Evolutionary conservation across 1,140 invertebrate genomes (phyloP).

Genomic region (Drosophila pachea): DNA sequence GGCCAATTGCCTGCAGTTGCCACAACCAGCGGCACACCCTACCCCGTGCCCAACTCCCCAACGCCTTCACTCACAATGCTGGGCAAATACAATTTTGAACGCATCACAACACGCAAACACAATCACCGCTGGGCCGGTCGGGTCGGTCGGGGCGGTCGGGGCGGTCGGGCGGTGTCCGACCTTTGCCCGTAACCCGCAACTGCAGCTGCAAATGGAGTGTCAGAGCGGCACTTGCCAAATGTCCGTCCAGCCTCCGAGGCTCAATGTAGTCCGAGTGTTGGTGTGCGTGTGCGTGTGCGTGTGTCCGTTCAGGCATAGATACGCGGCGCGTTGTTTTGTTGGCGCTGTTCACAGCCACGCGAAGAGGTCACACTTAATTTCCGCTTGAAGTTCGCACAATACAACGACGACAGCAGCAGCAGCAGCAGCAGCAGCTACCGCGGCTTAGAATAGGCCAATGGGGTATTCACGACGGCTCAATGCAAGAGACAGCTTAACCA

Average conservation of each 20-base stretch:
- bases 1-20: conserved; percentile 44
- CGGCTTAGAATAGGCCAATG: neutral
- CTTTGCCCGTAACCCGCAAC: conserved; percentile 18
- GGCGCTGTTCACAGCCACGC: conserved; percentile 54
- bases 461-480: neutral
- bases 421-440: too few relatives aligned
- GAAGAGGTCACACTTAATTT: conserved; percentile 77
- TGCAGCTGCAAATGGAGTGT: conserved; percentile 63
- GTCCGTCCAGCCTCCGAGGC: too few relatives aligned
- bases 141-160: neutral
- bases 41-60: neutral
- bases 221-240: conserved; percentile 59
- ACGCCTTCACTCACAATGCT: conserved; percentile 42
- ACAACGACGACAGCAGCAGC: conserved; percentile 16
- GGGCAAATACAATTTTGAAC: conserved; percentile 76
- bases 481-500: neutral
- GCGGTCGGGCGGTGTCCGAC: neutral
- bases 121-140: conserved; percentile 54
- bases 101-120: conserved; percentile 76
- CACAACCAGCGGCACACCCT: conserved; percentile 37
- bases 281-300: conserved; percentile 9
- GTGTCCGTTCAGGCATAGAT: conserved; percentile 51
- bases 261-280: too few relatives aligned
- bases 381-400: conserved; percentile 61
- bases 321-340: conserved; percentile 49